A percentile compares a stretch with the other conserved stretches of the same genome.
phyloP scores from a whole-genome alignment of 1,140 invertebrate genomes.

The Bathynomus jamesi region DNA sequence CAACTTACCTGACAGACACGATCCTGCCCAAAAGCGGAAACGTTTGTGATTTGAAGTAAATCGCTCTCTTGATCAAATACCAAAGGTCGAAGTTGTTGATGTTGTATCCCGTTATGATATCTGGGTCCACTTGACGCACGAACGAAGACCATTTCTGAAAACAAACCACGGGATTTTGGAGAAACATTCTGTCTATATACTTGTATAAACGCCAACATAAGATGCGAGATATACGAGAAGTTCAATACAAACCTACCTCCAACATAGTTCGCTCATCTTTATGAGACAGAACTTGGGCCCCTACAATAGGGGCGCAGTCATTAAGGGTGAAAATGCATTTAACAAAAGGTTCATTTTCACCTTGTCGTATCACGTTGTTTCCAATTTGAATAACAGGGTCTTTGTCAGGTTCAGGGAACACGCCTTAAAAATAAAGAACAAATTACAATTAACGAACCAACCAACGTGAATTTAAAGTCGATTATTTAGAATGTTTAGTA shows the following conservation, averaged over 20 bases:
- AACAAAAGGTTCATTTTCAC: constrained; percentile 69
- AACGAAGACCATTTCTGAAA: constrained; percentile 87
- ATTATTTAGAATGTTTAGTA: no score
- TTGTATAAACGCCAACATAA: no score
- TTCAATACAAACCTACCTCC: constrained; percentile 38
- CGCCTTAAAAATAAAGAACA: constrained; percentile 59
- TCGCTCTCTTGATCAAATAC: constrained; percentile 86
- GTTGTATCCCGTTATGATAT: constrained; percentile 98
- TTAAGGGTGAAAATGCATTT: constrained; percentile 94
- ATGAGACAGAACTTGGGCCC: constrained; percentile 77
- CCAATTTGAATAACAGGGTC: constrained; percentile 99
- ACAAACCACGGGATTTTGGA: no score
- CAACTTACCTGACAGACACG: constrained; percentile 60
- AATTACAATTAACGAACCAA: no score
- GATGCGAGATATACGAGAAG: not conserved
- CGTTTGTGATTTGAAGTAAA: constrained; percentile 64
- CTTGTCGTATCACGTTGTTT: constrained; percentile 87
- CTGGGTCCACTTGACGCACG: constrained; percentile 90
- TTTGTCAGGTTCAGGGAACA: constrained; percentile 93
- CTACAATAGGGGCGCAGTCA: constrained; percentile 90
- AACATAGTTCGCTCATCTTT: constrained; percentile 64
- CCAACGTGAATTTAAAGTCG: no score
- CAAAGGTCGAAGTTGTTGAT: constrained; percentile 99
- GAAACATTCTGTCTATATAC: no score
- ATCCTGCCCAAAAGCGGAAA: constrained; percentile 79